A percentile compares a stretch with the other conserved stretches of the same genome.
Evolutionary conservation across 2,888 invertebrate species (phyloP).

Genomic region (Eretmocerus hayati): DNA sequence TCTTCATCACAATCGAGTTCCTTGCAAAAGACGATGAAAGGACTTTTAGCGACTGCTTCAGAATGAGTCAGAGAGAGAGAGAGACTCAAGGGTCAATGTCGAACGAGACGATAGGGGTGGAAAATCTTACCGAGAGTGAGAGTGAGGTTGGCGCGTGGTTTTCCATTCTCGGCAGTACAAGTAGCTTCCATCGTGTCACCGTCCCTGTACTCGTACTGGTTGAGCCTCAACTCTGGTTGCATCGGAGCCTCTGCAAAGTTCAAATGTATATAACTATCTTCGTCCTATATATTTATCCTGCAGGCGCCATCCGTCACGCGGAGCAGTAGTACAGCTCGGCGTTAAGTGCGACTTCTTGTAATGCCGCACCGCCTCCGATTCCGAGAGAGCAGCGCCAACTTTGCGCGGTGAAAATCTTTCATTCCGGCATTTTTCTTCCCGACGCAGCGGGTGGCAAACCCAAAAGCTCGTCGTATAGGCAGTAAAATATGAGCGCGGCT

Average conservation of each 20-base stretch:
- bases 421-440: too few relatives aligned
- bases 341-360: constrained; percentile 4
- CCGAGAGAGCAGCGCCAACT: constrained; percentile 5
- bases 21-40: too few relatives aligned
- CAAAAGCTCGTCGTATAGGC: too few relatives aligned
- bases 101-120: too few relatives aligned
- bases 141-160: constrained; percentile 70
- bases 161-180: constrained; percentile 62
- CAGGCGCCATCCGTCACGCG: not conserved
- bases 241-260: constrained; percentile 46
- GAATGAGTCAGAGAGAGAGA: too few relatives aligned
- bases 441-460: too few relatives aligned
- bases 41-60: too few relatives aligned
- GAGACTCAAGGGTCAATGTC: too few relatives aligned
- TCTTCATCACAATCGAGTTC: too few relatives aligned
- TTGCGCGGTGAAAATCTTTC: too few relatives aligned
- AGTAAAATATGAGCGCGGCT: too few relatives aligned
- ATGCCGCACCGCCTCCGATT: not conserved
- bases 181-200: constrained; percentile 59
- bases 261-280: constrained; percentile 8
- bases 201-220: constrained; percentile 49
- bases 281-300: not conserved
- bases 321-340: too few relatives aligned
- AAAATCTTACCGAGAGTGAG: constrained; percentile 62
- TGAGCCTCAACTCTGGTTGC: constrained; percentile 43